Base-by-base conservation (phyloP, 1,140 invertebrate genomes). In the Proctacanthus coquilletti region DNA sequence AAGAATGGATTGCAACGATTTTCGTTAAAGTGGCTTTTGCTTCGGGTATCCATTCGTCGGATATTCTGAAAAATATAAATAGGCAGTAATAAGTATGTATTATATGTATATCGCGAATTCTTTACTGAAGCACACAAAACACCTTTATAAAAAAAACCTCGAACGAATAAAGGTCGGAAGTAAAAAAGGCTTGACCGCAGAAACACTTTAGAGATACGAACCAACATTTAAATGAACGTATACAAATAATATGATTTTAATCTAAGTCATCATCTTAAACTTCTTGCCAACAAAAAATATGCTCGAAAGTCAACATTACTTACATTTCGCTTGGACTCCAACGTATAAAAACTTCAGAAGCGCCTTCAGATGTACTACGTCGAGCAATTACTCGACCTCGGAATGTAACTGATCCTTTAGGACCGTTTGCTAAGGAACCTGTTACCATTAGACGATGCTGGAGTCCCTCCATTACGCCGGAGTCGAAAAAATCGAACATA, bases 401-500 rank as follows among this genome's bases (percentile, higher is more conserved):
- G 34, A 60, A 60, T 18, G 53, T 56, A 14, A 60, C 55, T 18
- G 48, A 48, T 35, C 53, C 52, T 8, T 45, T 36, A 14, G 29
- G 23, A 1, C 56, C 55, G 35, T 53, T 52, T 9, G 55, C 50
- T 1, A 58, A 37, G 11, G 72, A 74, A 48, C 76, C 69, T 31
- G 69, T 66, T 46, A 74, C 68, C 14, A 74, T 72, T 42, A 84
- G 55, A 42, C 72, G 70, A 51, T 80, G 75, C 54, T 84, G 78
- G 11, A 91, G 64, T 15, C 79, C 76, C 59, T 88, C 83, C 85
- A 89, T 89, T 36, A 83, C 79, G 21, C 83, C 80, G 38, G 77
- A 63, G 59, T 91, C 86, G 57, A 89, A 84, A 61, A 82, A 88
- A 61, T 91, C 86, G 54, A 85, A 84, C 68, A 81, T 75, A 36